Conservation (phyloP, 2,797 vertebrate species). For the Enteromius afrohamiltoni region DNA sequence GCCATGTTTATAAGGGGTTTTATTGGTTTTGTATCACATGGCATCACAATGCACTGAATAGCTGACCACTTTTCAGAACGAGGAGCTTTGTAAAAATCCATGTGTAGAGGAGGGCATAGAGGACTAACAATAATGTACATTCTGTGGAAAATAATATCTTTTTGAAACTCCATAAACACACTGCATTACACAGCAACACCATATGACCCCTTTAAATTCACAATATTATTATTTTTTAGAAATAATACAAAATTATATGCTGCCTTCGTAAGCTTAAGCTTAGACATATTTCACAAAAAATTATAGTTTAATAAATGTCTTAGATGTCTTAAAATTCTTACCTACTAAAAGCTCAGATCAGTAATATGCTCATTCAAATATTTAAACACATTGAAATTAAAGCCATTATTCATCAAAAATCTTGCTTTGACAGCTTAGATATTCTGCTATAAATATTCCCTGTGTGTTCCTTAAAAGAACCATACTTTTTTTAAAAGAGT, state of each 20-base stretch:
- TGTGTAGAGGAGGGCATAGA: no score
- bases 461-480: constrained; percentile 1
- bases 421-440: not conserved
- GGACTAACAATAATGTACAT: no score
- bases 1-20: no score
- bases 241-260: not conserved
- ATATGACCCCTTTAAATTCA: not conserved
- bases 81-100: no score
- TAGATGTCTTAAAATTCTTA: not conserved
- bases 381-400: not conserved
- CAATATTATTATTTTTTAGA: not conserved
- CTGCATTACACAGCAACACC: no score
- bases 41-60: no score
- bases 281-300: not conserved
- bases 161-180: no score
- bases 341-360: not conserved
- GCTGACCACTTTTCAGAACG: no score
- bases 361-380: not conserved
- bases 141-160: no score
- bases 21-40: no score
- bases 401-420: constrained; percentile 6
- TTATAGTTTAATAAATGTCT: not conserved
- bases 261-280: not conserved
- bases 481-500: not conserved
- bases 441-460: constrained; percentile 2